A percentile compares a stretch with the other conserved stretches of the same genome.
Evolutionary conservation across 2,888 invertebrate species (phyloP).

Genomic region (Lamellibrachia satsuma): DNA sequence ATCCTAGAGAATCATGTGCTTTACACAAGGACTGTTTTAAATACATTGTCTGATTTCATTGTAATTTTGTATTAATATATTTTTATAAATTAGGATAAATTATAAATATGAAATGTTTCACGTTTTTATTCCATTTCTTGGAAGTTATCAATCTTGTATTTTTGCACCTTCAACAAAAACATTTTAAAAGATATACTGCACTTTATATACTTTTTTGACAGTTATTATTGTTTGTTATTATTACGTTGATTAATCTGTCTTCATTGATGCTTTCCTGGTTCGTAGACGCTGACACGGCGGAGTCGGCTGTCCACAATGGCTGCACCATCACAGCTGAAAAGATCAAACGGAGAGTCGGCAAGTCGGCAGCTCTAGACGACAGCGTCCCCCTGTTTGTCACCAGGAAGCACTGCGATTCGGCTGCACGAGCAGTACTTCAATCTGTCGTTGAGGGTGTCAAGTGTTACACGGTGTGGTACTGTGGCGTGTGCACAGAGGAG

Average conservation of each 20-base stretch:
- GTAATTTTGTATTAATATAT: too few species aligned
- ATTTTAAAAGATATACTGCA: neutral
- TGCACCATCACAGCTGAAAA: neutral
- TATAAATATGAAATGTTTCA: neutral
- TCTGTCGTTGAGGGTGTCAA: neutral
- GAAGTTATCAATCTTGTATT: too few species aligned
- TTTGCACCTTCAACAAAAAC: neutral
- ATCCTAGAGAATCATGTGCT: too few species aligned
- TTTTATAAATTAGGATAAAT: too few species aligned
- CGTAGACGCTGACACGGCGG: neutral
- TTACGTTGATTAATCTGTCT: neutral
- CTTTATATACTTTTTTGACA: neutral
- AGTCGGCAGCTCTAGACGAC: neutral
- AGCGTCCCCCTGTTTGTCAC: neutral
- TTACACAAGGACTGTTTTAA: too few species aligned
- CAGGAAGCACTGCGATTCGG: neutral
- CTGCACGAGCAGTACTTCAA: neutral
- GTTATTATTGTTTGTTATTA: neutral
- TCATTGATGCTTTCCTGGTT: neutral
- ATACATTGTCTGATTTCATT: too few species aligned
- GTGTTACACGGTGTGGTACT: neutral
- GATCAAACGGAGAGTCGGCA: neutral
- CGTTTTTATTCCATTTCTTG: too few species aligned
- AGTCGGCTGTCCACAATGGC: neutral
- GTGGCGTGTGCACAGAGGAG: neutral